Evolutionary conservation across 2,888 invertebrate species (phyloP).

Genomic region (Deilephila porcellus): DNA sequence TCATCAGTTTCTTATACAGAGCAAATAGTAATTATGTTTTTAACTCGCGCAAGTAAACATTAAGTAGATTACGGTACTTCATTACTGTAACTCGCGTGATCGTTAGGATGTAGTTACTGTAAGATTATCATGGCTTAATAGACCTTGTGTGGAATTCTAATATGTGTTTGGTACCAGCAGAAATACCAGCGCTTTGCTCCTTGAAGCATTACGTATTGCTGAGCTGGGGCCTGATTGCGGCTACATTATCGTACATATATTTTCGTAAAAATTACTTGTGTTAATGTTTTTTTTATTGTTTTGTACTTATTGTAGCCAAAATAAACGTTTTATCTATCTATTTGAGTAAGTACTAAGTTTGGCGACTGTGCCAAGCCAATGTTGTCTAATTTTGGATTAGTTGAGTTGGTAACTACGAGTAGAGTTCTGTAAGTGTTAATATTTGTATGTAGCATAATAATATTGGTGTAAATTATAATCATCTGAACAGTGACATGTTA

Average conservation of each 20-base stretch:
- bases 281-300: no score
- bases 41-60: neutral
- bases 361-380: neutral
- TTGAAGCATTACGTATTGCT: no score
- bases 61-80: slow-evolving; percentile 13
- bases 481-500: neutral
- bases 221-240: no score
- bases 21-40: neutral
- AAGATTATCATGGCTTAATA: slow-evolving; percentile 9
- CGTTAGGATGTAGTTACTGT: slow-evolving; percentile 12
- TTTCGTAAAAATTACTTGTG: no score
- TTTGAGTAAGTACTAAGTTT: slow-evolving; percentile 2
- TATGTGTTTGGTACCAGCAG: neutral
- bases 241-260: no score
- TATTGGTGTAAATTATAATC: neutral
- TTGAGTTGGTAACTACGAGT: neutral
- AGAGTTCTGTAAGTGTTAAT: neutral
- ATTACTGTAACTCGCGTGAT: neutral
- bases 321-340: no score
- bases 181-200: no score
- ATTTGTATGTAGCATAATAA: neutral
- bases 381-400: neutral
- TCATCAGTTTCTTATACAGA: slow-evolving; percentile 11
- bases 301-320: no score
- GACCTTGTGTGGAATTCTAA: slow-evolving; percentile 1